Percentiles rank a stretch among this genome's conserved stretches.
phyloP scores from a whole-genome alignment of 2,113 vertebrate genomes.

The Melanotaenia duboulayi region DNA sequence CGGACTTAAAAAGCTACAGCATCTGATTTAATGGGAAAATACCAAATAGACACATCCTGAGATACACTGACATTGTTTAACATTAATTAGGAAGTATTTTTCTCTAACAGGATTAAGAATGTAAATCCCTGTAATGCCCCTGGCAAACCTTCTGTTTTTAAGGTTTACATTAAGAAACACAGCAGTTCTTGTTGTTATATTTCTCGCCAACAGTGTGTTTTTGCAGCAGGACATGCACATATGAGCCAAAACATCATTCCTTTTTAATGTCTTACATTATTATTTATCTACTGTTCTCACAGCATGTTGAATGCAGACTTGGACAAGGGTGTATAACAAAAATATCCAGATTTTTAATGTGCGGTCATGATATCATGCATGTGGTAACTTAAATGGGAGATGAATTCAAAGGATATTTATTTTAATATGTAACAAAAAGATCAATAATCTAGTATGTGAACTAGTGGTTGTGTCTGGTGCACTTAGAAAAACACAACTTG shows the following conservation, averaged over 20 bases:
- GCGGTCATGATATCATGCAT: too few species aligned
- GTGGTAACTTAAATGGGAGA: too few species aligned
- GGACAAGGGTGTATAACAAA: background rate
- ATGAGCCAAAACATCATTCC: background rate
- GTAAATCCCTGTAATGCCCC: background rate
- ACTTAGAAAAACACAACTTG: background rate
- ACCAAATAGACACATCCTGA: slow-evolving; percentile 4
- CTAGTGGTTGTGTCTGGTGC: background rate
- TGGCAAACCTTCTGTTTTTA: background rate
- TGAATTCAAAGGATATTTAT: too few species aligned
- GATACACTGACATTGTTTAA: background rate
- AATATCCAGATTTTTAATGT: background rate
- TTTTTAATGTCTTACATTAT: background rate
- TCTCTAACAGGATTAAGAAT: background rate
- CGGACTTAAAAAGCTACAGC: slow-evolving; percentile 23
- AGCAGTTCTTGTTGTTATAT: too few species aligned
- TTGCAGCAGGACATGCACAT: background rate
- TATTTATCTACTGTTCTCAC: background rate
- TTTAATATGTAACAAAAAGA: too few species aligned
- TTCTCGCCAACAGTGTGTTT: background rate
- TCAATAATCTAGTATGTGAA: background rate
- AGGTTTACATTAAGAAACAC: too few species aligned
- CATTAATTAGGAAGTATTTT: slow-evolving; percentile 18
- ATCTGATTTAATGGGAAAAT: slow-evolving; percentile 29
- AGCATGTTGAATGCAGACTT: background rate